Conservation (phyloP, 2,113 vertebrate species). For the Toxostoma redivivum region DNA sequence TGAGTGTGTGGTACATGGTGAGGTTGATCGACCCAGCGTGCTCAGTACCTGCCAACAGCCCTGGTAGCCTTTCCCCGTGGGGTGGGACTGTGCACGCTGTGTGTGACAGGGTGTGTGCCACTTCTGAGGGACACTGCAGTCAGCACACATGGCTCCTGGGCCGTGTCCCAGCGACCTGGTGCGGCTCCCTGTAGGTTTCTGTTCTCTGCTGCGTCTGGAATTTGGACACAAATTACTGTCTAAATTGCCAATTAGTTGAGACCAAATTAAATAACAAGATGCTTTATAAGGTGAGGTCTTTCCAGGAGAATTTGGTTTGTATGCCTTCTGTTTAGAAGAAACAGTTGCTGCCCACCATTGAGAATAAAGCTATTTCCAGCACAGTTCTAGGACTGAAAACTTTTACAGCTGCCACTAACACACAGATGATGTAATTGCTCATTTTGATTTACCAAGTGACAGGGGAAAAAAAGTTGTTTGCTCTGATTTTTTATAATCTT, state of each 20-base stretch:
- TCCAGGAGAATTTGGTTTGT: neutral
- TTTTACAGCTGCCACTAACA: neutral
- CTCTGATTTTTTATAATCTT: neutral
- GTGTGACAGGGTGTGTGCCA: neutral
- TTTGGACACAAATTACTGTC: neutral
- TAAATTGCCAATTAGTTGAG: neutral
- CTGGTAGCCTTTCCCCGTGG: neutral
- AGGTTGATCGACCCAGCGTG: neutral
- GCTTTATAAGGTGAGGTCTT: neutral
- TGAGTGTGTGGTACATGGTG: neutral
- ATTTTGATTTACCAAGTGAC: neutral
- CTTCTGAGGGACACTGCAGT: neutral
- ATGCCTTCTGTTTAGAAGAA: neutral
- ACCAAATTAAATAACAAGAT: neutral
- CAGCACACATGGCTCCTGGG: accelerated
- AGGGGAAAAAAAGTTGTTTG: neutral
- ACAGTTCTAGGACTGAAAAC: neutral
- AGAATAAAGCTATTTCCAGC: neutral
- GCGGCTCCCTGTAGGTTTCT: neutral
- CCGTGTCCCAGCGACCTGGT: neutral
- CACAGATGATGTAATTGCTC: neutral
- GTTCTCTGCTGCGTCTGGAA: neutral
- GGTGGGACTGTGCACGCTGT: accelerated
- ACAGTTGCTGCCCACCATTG: neutral
- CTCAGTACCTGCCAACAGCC: neutral